Evolutionary conservation across 2,113 vertebrate species (phyloP), one percentile per base, ranked within the genome.

Genomic region (Eira barbara): DNA sequence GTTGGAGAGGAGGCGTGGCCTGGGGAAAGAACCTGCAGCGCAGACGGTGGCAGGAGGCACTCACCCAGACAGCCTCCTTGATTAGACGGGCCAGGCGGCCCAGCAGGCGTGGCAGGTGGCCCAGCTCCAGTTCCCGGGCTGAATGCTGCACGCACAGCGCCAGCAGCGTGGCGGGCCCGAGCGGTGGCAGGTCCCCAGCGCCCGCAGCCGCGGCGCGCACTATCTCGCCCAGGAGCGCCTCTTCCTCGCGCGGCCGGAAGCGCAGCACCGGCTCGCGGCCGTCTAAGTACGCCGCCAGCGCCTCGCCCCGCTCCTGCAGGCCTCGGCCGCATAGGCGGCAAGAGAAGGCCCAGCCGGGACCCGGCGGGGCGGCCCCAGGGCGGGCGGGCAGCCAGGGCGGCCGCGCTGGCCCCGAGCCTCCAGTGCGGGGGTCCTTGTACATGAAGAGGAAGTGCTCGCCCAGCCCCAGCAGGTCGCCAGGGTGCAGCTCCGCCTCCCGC

Each of bases 41-140:
- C 39, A 4, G 17, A 13, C 0, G 13, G 39, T 0, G 39, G 23
- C 39, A 29, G 47, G 78, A 65, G 67, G 29, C 9, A 52, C 96
- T 99, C 98, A 99, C 99, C 99, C 99, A 99, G 96, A 99, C 99
- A 23, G 99, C 99, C 97, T 99, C 99, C 98, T 99, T 99, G 96
- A 99, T 99, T 47, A 99, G 98, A 95, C 99, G 99, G 95, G 99
- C 99, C 67, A 99, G 99, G 96, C 99, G 99, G 69, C 99, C 98
- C 85, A 99, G 97, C 83, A 99, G 98, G 80, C 99, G 99, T 4
- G 99, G 99, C 76, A 99, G 99, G 96, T 99, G 99, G 81, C 99
- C 98, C 45, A 99, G 99, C 92, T 99, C 99, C 96, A 99, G 98
- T 95, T 99, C 99, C 96, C 99, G 99, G 84, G 99, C 99, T 2